A percentile compares a stretch with the other conserved stretches of the same genome.
Conservation (phyloP, 1,140 invertebrate species). For the Drosophila bocki region DNA sequence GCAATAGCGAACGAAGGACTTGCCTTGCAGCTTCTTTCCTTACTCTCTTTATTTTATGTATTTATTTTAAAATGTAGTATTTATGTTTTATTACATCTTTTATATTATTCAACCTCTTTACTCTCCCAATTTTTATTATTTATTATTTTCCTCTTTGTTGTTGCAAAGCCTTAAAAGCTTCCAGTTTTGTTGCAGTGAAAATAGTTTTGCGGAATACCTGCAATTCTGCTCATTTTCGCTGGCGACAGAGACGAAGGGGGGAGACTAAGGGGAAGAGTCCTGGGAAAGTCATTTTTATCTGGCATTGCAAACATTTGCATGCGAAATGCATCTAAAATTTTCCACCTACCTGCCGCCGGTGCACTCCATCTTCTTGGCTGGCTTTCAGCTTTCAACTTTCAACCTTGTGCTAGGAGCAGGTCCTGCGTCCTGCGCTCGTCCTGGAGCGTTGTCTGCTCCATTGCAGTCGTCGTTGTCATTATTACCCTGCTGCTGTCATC, state of each 20-base stretch:
- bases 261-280: conserved; percentile 3
- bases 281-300: conserved; percentile 70
- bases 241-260: background rate
- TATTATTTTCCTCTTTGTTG: background rate
- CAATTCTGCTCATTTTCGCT: conserved; percentile 35
- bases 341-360: conserved; percentile 34
- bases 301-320: conserved; percentile 77
- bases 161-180: conserved; percentile 4
- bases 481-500: conserved; percentile 78
- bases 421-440: conserved; percentile 30
- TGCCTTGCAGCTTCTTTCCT: too few species aligned
- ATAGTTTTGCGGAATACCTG: conserved; percentile 47
- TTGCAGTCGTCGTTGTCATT: conserved; percentile 79
- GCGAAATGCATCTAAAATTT: conserved; percentile 75
- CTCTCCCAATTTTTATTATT: background rate
- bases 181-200: conserved; percentile 26
- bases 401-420: conserved; percentile 33
- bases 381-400: conserved; percentile 34
- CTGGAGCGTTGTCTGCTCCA: conserved; percentile 60
- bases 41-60: too few species aligned
- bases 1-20: too few species aligned
- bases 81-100: background rate
- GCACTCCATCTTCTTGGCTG: conserved; percentile 38
- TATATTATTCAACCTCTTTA: background rate
- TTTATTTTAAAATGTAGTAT: background rate